Evolutionary conservation across 2,113 vertebrate species (phyloP), one percentile per base, ranked within the genome.

Genomic region (Burhinus oedicnemus): DNA sequence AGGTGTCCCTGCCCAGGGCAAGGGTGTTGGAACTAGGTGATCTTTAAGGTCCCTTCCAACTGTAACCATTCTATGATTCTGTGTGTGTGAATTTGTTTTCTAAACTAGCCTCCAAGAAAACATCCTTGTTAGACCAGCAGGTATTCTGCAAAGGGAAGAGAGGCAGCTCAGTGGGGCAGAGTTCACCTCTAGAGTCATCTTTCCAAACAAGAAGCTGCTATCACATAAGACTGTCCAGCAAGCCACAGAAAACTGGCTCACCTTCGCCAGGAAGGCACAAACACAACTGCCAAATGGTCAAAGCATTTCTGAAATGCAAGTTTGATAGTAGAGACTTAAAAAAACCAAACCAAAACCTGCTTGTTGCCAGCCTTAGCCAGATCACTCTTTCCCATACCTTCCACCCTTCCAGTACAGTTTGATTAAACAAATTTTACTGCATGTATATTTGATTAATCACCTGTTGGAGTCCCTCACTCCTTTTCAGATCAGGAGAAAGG

Each of bases 201-300:
- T 96, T 93, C 92, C 92, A 86, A 96, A 86, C 45, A 92, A 76
- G 75, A 38, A 58, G 68, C n/a, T 68, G 58, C 58, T 87, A 6
- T 84, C 85, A 77, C 58, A 75, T 38, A 19, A 87, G 45, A 11
- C 45, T 62, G 86, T 25, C 58, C 71, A 89, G 22, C 22, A 60
- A 72, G 66, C 30, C 62, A 54, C 9, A 42, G 72, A 95, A 88
- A 83, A 88, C 62, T 26, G 40, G 22, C 71, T 92, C 40, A 23
- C 38, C 49, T 83, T 36, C 12, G 76, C 45, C 58, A 89, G 68
- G 62, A 89, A 81, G 86, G 54, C 30, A 95, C 54, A 90, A 95
- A 58, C 74, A 90, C 57, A 83, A 55, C 45, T 65, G 49, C 45
- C 62, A 70, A 74, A 44, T 0, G 21, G 71, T 15, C 54, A 27